Conservation (phyloP, 2,113 vertebrate genomes). For the Chionomys nivalis region DNA sequence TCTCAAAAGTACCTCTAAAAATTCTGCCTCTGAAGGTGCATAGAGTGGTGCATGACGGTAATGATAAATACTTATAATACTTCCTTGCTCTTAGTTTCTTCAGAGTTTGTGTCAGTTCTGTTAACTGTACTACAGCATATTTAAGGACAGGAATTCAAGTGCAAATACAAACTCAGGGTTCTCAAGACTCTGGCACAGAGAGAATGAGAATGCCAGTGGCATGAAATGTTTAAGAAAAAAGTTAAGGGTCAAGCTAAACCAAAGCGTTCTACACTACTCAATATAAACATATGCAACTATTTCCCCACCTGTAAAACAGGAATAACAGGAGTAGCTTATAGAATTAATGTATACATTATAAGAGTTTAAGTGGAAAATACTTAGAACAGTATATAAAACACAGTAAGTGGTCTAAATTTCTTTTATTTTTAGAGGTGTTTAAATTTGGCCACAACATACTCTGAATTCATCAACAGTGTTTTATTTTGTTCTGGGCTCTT, state of each 20-base stretch:
- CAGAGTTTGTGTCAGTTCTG: neutral
- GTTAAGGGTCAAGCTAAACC: neutral
- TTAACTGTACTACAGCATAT: neutral
- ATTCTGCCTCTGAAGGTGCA: neutral
- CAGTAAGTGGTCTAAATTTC: too few relatives aligned
- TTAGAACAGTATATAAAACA: too few relatives aligned
- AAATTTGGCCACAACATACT: too few relatives aligned
- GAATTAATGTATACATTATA: too few relatives aligned
- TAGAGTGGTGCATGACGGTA: neutral
- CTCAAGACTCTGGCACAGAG: neutral
- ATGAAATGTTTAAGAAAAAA: neutral
- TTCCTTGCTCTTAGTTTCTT: constrained; percentile 14
- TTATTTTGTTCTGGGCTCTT: too few relatives aligned
- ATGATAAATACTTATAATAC: neutral
- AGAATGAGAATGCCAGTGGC: neutral
- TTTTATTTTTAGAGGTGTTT: too few relatives aligned
- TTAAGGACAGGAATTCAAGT: neutral
- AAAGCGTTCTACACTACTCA: neutral
- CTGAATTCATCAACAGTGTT: too few relatives aligned
- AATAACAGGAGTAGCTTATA: too few relatives aligned
- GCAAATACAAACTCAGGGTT: neutral
- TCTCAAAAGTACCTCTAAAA: constrained; percentile 37
- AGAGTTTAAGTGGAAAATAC: too few relatives aligned
- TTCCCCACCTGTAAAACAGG: too few relatives aligned
- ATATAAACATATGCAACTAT: neutral